Evolutionary conservation across 2,797 vertebrate species (phyloP), one percentile per base, ranked within the genome.

Genomic region (Enteromius unitaeniatus): DNA sequence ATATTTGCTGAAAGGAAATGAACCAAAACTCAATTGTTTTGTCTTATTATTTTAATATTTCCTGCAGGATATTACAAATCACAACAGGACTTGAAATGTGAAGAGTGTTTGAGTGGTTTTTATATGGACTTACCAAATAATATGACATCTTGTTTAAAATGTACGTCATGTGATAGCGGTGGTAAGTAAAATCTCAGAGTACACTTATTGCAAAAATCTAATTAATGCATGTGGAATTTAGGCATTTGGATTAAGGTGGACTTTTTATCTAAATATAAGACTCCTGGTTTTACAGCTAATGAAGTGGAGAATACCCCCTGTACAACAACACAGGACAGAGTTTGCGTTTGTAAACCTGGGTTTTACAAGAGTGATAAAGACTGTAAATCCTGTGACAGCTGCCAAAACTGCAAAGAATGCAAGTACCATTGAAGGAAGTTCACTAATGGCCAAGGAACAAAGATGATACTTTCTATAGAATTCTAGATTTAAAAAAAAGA

Each of bases 91-190:
- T 90, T 89, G 1, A 31, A 34, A 88, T 83, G 11, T 28, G 5
- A 31, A 14, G 3, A 3, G 42, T 95, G 94, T 87, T 0, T 0
- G 0, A 0, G 0, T 0, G 0, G 0, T 0, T 23, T 1, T 19
- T 95, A 0, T 77, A 85, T 40, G 1, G 11, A 0, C 0, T 0
- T 0, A 3, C 0, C 0, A 2, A 92, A 93, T 83, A 0, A 0
- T 0, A 0, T 0, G 0, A 0, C 0, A 0, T 0, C 0, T 0
- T 94, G 93, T 77, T 0, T 0, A 0, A 1, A 0, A 6, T 95
- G 93, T 0, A 0, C 0, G 0, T 0, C 0, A 8, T 95, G 94
- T 86, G 8, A 53, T 81, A 1, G 0, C n/a, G 0, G 0, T 0
- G 0, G 93, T 94, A 86, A 92, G 92, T 90, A 65, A 81, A 78